Conservation (phyloP, 2,113 vertebrate species). For the Xerus inauris region DNA sequence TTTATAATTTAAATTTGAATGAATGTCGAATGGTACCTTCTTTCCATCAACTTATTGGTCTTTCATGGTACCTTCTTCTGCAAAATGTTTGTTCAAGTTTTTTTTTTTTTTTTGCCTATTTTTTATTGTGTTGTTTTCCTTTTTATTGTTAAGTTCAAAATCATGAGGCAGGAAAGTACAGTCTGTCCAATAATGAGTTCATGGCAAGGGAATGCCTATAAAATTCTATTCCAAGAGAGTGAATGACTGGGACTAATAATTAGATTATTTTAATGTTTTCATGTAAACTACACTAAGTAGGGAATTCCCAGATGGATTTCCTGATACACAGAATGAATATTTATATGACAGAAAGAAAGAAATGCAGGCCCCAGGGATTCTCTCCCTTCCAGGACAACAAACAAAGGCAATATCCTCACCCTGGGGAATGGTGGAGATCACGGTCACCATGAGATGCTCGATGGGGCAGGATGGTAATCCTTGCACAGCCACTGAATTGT, state of each 20-base stretch:
- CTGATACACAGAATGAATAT: background rate
- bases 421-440: too few relatives aligned
- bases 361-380: background rate
- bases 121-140: background rate
- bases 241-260: background rate
- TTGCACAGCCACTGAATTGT: background rate
- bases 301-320: background rate
- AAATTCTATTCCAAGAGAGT: background rate
- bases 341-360: background rate
- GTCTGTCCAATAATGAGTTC: too few relatives aligned
- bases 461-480: too few relatives aligned
- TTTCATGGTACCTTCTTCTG: background rate
- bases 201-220: background rate
- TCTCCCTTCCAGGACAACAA: background rate
- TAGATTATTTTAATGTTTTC: background rate
- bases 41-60: too few relatives aligned
- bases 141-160: background rate
- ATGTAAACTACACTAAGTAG: background rate
- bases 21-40: background rate
- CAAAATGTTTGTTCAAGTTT: background rate
- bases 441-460: too few relatives aligned
- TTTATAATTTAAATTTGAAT: background rate
- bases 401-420: background rate
- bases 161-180: background rate
- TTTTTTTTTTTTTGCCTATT: background rate